Evolutionary conservation across 1,140 invertebrate species (phyloP).

Genomic region (Phthorimaea operculella): DNA sequence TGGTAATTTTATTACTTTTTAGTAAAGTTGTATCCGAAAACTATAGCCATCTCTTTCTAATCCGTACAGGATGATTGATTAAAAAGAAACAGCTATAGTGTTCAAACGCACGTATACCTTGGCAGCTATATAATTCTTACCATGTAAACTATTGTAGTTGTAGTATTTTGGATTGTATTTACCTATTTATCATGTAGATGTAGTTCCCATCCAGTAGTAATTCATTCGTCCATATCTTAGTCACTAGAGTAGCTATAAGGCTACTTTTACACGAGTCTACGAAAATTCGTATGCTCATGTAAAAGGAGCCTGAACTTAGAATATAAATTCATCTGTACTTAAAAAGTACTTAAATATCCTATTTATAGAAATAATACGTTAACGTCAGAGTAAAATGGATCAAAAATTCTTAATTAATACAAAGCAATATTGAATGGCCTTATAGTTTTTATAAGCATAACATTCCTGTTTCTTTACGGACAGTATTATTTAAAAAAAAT

Average conservation of each 20-base stretch:
- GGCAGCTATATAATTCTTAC: neutral
- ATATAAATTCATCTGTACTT: constrained; percentile 40
- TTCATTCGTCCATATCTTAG: constrained; percentile 63
- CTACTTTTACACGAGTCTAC: neutral
- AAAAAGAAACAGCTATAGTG: too few species aligned
- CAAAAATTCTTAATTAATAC: neutral
- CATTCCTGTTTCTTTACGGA: constrained; percentile 31
- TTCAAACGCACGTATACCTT: neutral
- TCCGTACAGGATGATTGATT: neutral
- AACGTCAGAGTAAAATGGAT: neutral
- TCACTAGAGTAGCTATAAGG: constrained; percentile 41
- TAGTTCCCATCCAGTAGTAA: constrained; percentile 44
- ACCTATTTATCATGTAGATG: constrained; percentile 25
- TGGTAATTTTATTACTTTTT: constrained; percentile 19
- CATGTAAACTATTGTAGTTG: neutral
- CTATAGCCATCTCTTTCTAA: neutral
- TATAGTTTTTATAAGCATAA: constrained; percentile 30
- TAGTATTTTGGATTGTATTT: neutral
- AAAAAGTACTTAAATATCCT: constrained; percentile 48
- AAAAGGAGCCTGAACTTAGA: constrained; percentile 16
- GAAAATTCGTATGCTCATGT: neutral
- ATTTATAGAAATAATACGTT: constrained; percentile 1
- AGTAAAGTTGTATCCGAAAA: neutral
- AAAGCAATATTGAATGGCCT: constrained; percentile 57
- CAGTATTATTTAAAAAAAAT: constrained; percentile 46